A percentile compares a stretch with the other conserved stretches of the same genome.
Conservation (phyloP, 1,140 invertebrate species). For the Drosophila arizonae region DNA sequence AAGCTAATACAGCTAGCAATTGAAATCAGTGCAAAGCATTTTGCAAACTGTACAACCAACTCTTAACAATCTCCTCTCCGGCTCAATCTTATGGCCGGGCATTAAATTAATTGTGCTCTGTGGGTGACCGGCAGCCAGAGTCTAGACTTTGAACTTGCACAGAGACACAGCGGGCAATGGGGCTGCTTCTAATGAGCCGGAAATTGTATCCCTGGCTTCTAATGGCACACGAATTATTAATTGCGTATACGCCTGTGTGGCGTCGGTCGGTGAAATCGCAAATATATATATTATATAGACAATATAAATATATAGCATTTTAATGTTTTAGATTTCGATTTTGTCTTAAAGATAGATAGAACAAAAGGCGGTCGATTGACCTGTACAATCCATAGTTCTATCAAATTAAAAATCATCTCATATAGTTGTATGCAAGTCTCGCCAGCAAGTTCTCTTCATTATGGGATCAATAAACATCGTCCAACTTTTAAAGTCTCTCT, state of each 20-base stretch:
- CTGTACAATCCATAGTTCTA: too few relatives aligned
- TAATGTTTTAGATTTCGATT: too few relatives aligned
- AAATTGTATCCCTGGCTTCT: conserved; percentile 33
- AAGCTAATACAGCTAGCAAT: conserved; percentile 19
- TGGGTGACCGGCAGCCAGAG: conserved; percentile 24
- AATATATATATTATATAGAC: too few relatives aligned
- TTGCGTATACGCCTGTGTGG: conserved; percentile 38
- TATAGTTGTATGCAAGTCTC: too few relatives aligned
- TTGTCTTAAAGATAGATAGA: too few relatives aligned
- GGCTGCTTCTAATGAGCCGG: conserved; percentile 36
- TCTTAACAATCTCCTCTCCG: neutral
- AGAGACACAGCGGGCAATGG: neutral
- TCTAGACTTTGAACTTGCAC: conserved; percentile 20
- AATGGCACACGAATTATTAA: conserved; percentile 42
- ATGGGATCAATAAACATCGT: too few relatives aligned
- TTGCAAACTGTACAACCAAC: conserved; percentile 30
- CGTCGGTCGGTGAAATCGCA: too few relatives aligned
- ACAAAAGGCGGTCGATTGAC: too few relatives aligned
- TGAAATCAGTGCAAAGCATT: conserved; percentile 39
- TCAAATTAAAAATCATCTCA: too few relatives aligned
- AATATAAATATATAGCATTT: too few relatives aligned
- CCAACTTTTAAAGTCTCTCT: neutral
- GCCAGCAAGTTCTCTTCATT: too few relatives aligned
- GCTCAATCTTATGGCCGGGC: conserved; percentile 6
- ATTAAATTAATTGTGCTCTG: conserved; percentile 46